phyloP scores from a whole-genome alignment of 2,113 vertebrate genomes.

The Hemiprocne comata region DNA sequence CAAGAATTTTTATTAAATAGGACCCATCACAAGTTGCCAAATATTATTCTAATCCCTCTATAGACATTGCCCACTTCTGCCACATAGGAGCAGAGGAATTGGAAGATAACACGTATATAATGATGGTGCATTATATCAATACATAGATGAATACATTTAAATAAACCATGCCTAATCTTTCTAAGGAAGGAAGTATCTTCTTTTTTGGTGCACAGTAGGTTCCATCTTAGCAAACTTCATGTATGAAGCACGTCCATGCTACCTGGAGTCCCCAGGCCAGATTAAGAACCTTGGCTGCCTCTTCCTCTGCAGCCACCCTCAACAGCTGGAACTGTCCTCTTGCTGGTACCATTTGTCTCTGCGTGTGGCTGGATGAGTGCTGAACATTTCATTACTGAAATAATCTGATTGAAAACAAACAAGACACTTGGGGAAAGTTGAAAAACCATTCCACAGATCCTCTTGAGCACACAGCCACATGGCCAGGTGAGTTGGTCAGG shows the following conservation, averaged over 20 bases:
- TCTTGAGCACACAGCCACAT: neutral
- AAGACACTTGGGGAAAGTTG: neutral
- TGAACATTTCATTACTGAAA: neutral
- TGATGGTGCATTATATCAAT: neutral
- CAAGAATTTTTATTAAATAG: neutral
- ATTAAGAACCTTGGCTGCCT: neutral
- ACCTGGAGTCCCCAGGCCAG: neutral
- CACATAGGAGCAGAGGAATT: neutral
- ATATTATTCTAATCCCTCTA: neutral
- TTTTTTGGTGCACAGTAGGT: neutral
- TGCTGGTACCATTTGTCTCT: neutral
- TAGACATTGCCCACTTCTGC: neutral
- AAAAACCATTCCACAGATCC: neutral
- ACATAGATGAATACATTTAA: neutral
- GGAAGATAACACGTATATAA: neutral
- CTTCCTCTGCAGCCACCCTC: too few relatives aligned
- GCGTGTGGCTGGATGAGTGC: accelerated
- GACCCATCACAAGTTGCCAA: neutral
- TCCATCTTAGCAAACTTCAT: neutral
- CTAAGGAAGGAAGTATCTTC: neutral
- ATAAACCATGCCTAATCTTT: neutral
- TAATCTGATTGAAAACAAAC: neutral
- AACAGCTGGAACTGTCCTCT: neutral
- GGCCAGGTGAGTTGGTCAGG: neutral
- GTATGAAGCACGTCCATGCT: neutral